Conservation (phyloP, 2,797 vertebrate species). For the Australoheros facetus region DNA sequence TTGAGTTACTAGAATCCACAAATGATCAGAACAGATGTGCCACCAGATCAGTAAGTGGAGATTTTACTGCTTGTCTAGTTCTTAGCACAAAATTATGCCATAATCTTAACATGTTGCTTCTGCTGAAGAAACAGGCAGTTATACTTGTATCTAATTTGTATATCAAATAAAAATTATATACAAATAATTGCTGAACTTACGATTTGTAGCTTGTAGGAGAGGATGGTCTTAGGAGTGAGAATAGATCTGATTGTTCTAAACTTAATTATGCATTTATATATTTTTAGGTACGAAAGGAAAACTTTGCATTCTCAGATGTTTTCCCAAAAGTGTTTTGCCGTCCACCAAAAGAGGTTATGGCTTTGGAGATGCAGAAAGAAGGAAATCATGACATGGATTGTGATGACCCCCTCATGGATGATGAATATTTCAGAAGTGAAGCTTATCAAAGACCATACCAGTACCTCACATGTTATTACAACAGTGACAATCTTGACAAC, state of each 20-base stretch:
- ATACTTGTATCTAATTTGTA: not conserved
- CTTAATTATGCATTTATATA: not conserved
- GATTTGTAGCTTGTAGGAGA: rapidly evolving
- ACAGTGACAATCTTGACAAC: conserved; percentile 69
- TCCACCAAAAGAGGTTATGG: conserved; percentile 87
- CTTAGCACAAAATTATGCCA: not conserved
- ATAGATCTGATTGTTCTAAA: not conserved
- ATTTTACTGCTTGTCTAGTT: not conserved
- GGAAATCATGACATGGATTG: rapidly evolving
- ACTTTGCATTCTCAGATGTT: conserved; percentile 79
- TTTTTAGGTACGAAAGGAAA: conserved; percentile 63
- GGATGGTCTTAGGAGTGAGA: not conserved
- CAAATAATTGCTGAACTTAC: not conserved
- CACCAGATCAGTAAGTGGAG: conserved; percentile 12
- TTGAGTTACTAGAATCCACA: conserved; percentile 83
- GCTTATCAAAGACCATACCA: conserved; percentile 91
- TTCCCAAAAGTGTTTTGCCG: conserved; percentile 87
- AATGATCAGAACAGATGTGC: conserved; percentile 44
- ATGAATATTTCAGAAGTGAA: conserved; percentile 81
- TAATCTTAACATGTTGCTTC: not conserved
- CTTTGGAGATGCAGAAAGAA: conserved; percentile 64
- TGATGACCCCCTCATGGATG: conserved; percentile 83
- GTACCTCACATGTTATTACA: conserved; percentile 84
- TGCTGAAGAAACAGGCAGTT: not conserved
- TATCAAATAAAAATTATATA: not conserved